Evolutionary conservation across 2,113 vertebrate genomes (phyloP), one percentile per base, ranked within the genome.

Genomic region (Puntigrus tetrazona): DNA sequence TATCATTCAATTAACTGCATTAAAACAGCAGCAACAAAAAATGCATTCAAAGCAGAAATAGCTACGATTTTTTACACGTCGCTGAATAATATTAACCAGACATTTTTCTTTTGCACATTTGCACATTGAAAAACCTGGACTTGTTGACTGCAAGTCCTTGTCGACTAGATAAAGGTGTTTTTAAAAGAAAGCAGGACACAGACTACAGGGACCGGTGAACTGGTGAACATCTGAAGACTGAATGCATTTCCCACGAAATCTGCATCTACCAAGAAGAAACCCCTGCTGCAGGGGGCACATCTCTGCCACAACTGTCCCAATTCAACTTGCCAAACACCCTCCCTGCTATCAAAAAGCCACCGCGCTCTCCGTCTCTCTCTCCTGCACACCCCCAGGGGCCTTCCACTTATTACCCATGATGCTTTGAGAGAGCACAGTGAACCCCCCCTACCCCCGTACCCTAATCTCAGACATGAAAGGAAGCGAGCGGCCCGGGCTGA

Each of bases 381-480:
- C 78, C 43, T 69, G 59, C 38, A 20, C 27, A 61, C 84, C 86
- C 80, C 69, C 9, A 81, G 77, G 77, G 88, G 38, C 41, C 88
- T 89, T 87, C 88, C 87, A 77, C 65, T 74, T 78, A 86, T 90
- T 89, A 88, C 79, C 83, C 78, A 86, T 87, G 59, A 78, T 50
- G 73, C 61, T 18, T 75, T 78, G 63, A 81, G 82, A 67, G 50
- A 47, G n/a, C 50, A 25, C 31, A 69, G 43, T 70, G 61, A 36
- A 27, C n/a, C 73, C 16, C 61, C 31, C 36, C 57, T 7, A 75
- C 75, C 74, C 76, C 78, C 7, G 3, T 76, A 63, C 70, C 63
- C 69, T 85, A 85, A 88, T 86, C 80, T 82, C 45, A 78, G 72
- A 87, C 87, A 90, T 89, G 87, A 87, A 87, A 87, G 87, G 82